Percentiles rank a stretch among this genome's conserved stretches.
Evolutionary conservation across 2,797 vertebrate genomes (phyloP).

Genomic region (Malacoraja senta): DNA sequence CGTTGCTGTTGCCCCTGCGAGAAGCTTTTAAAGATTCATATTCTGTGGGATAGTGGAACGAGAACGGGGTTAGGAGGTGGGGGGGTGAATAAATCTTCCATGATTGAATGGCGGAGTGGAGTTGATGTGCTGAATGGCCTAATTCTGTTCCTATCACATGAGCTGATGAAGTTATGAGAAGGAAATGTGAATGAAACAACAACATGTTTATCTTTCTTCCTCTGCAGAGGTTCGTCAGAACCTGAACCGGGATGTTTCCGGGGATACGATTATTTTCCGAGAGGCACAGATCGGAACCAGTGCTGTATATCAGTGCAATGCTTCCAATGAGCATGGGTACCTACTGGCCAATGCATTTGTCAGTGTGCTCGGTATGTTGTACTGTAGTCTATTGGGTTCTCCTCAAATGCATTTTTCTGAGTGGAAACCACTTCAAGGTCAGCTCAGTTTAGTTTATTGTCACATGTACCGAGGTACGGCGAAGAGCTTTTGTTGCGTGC

Average conservation of each 20-base stretch:
- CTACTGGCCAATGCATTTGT: conserved; percentile 89
- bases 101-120: no score
- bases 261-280: conserved; percentile 85
- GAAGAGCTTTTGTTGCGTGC: no score
- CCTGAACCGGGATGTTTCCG: conserved; percentile 69
- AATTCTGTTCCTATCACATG: no score
- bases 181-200: neutral
- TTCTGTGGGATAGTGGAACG: neutral
- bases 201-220: neutral
- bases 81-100: no score
- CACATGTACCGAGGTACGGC: no score
- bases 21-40: neutral
- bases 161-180: no score
- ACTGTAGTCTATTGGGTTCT: neutral
- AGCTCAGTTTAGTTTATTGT: no score
- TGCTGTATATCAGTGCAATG: conserved; percentile 91
- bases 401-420: neutral
- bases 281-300: conserved; percentile 84
- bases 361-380: conserved; percentile 72
- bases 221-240: conserved; percentile 60
- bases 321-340: conserved; percentile 89
- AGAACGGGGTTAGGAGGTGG: no score
- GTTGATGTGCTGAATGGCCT: no score
- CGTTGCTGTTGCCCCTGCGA: no score
- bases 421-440: no score